Conservation (phyloP, 1,140 invertebrate species). For the Cotesia vestalis region DNA sequence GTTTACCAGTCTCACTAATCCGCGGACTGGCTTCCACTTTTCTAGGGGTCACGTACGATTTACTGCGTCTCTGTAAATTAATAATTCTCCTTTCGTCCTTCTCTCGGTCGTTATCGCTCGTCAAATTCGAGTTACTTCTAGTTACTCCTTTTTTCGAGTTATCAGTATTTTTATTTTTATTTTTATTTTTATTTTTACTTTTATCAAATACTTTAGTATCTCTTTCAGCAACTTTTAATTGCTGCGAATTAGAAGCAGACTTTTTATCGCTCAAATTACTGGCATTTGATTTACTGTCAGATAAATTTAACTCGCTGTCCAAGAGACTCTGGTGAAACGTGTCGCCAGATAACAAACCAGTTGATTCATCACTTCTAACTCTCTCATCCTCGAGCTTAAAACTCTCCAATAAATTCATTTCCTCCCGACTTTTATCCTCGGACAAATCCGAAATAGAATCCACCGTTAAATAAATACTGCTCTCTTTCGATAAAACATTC, state of each 20-base stretch:
- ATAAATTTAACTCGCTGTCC: no score
- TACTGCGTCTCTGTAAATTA: constrained; percentile 24
- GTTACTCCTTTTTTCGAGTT: constrained; percentile 4
- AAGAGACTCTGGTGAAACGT: no score
- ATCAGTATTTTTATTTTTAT: constrained; percentile 13
- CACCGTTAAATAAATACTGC: constrained; percentile 3
- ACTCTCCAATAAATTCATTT: neutral
- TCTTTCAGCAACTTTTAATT: no score
- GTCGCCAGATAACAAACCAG: no score
- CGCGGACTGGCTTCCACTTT: constrained; percentile 27
- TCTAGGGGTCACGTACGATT: constrained; percentile 28
- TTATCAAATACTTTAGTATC: neutral
- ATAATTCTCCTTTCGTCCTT: constrained; percentile 13
- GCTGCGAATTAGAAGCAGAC: neutral
- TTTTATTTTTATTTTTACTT: neutral
- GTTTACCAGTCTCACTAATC: no score
- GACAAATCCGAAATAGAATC: neutral
- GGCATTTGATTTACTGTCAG: no score
- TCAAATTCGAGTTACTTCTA: constrained; percentile 38
- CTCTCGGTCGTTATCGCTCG: neutral
- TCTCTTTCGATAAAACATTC: neutral
- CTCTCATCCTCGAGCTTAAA: no score
- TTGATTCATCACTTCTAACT: no score
- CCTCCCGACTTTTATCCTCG: neutral
- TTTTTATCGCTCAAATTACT: neutral